Conservation (phyloP, 2,888 invertebrate genomes). For the Drosophila falleni region DNA sequence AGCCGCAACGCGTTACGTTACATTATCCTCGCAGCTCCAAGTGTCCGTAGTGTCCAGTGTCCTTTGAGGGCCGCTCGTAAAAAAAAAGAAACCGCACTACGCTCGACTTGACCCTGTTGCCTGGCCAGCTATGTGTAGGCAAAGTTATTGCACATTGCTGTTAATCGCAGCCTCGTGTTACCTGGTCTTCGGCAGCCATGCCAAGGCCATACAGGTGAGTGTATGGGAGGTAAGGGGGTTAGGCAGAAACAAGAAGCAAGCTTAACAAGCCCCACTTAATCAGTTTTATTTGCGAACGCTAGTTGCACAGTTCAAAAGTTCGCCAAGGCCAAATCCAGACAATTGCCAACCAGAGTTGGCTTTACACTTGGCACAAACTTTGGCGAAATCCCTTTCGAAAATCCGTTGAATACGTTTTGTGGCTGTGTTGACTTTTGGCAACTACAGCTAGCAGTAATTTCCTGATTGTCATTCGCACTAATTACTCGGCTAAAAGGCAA, state of each 20-base stretch:
- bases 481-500: slow-evolving; percentile 32
- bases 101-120: slow-evolving; percentile 14
- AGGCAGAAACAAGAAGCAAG: not conserved
- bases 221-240: not conserved
- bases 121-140: slow-evolving; percentile 69
- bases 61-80: slow-evolving; percentile 32
- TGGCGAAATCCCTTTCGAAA: not conserved
- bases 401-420: slow-evolving; percentile 1
- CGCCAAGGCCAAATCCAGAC: not conserved
- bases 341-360: not conserved
- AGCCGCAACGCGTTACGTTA: slow-evolving; percentile 41
- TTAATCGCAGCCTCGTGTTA: slow-evolving; percentile 77
- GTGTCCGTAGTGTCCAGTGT: slow-evolving; percentile 25
- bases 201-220: slow-evolving; percentile 78
- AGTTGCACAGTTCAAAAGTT: slow-evolving; percentile 2
- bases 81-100: slow-evolving; percentile 13
- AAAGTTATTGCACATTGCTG: slow-evolving; percentile 76
- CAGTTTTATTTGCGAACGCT: slow-evolving; percentile 62
- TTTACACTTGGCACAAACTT: slow-evolving; percentile 17
- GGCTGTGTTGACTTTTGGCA: slow-evolving; percentile 18
- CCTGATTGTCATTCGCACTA: slow-evolving; percentile 54
- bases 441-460: slow-evolving; percentile 51
- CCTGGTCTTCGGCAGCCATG: slow-evolving; percentile 67
- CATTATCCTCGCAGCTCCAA: slow-evolving; percentile 28
- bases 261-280: slow-evolving; percentile 59